phyloP scores from a whole-genome alignment of 2,797 vertebrate genomes.

The Podarcis lilfordi region DNA sequence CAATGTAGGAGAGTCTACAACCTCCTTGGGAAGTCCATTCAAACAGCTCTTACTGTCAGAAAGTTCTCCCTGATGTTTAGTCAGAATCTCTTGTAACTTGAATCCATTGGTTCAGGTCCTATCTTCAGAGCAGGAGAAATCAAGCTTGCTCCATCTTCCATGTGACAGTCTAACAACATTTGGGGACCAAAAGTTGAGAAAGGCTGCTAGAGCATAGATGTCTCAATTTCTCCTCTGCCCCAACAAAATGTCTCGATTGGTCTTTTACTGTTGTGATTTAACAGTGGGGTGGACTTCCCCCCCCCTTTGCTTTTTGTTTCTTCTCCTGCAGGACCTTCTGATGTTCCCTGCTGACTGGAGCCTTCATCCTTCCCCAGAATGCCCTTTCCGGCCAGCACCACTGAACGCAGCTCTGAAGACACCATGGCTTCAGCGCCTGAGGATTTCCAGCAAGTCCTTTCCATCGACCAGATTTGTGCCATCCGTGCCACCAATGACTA shows the following conservation, averaged over 20 bases:
- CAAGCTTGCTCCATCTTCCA: too few relatives aligned
- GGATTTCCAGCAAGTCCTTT: slow-evolving; percentile 92
- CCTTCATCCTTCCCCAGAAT: slow-evolving; percentile 65
- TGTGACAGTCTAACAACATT: background rate
- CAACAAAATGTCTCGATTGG: background rate
- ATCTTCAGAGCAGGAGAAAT: too few relatives aligned
- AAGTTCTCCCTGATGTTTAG: too few relatives aligned
- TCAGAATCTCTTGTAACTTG: too few relatives aligned
- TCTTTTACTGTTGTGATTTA: rapidly evolving
- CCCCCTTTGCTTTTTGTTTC: slow-evolving; percentile 21
- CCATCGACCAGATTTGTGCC: slow-evolving; percentile 93
- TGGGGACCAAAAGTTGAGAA: background rate
- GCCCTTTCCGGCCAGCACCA: slow-evolving; percentile 72
- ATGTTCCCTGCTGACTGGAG: slow-evolving; percentile 87
- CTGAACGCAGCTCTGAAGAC: slow-evolving; percentile 73
- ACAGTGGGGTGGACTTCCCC: background rate
- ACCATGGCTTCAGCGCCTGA: slow-evolving; percentile 84
- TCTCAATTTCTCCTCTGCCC: background rate
- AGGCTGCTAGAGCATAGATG: background rate
- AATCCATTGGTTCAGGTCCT: too few relatives aligned
- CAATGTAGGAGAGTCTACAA: too few relatives aligned
- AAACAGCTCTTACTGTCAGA: too few relatives aligned
- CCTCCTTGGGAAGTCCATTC: too few relatives aligned
- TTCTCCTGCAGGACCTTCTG: slow-evolving; percentile 79
- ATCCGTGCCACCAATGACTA: slow-evolving; percentile 96